Evolutionary conservation across 1,140 invertebrate species (phyloP), one percentile per base, ranked within the genome.

Genomic region (Zaprionus gabonicus): DNA sequence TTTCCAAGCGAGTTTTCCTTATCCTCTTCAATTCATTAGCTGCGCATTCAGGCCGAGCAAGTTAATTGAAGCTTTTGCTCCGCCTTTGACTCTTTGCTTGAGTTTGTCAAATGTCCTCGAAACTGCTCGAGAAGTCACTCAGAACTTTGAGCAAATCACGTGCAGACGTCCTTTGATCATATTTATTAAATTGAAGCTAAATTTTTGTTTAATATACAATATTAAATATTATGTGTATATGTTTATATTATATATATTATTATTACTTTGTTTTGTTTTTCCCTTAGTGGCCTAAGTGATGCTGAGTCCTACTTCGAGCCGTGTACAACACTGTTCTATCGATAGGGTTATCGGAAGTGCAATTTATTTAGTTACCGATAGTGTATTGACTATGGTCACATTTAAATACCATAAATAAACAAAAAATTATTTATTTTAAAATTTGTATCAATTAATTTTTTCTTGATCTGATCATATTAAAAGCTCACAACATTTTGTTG

Each of bases 21-120:
- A n/a, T 44, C 41, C 41, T 46, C 6, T n/a, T 17, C n/a, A 7
- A 66, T 67, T 78, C 82, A 82, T 82, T 82, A 82, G 80, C 71
- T 34, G 20, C 55, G 55, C 41, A 67, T 67, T 67, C 65, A 67
- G 17, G 27, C 65, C 28, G 20, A 38, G 41, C 3, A 44, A 66
- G 51, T 44, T 66, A 66, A 66, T 66, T 56, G 36, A 44, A 57
- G n/a, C 53, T 27, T 17, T 65, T 51, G 46, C 46, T 25, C 12
- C 12, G 20, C 20, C n/a, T 5, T 51, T 51, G 20, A 17, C 41
- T 38, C 31, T 34, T 34, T 38, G 36, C 12, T 13, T 13, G 13
- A 38, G 12, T 38, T 12, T 12, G 15, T 1, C 44, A 17, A 49
- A 20, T 20, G 44, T 20, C 44, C 44, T 66, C 25, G 41, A n/a